phyloP scores from a whole-genome alignment of 2,888 invertebrate genomes.

The Lepidonotus clava region DNA sequence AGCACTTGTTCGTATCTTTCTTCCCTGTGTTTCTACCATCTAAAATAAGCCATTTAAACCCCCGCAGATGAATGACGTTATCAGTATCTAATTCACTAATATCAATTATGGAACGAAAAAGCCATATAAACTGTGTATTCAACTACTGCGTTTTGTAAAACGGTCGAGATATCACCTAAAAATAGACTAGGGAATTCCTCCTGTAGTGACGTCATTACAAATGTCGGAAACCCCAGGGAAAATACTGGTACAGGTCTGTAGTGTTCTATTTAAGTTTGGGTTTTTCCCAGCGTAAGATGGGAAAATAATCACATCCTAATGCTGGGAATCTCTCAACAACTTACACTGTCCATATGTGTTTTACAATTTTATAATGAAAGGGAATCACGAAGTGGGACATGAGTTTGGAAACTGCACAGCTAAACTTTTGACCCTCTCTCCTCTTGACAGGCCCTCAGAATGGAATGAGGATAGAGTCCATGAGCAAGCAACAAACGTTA shows the following conservation, averaged over 20 bases:
- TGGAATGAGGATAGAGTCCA: background rate
- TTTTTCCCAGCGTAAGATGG: slow-evolving; percentile 22
- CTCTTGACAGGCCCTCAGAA: background rate
- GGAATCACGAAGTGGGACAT: background rate
- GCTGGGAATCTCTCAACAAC: background rate
- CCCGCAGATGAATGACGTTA: too few relatives aligned
- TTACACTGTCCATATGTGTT: background rate
- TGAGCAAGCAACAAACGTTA: slow-evolving; percentile 27
- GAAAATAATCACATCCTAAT: background rate
- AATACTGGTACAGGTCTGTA: background rate
- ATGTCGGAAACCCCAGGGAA: background rate
- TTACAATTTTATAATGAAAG: background rate
- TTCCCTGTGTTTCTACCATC: too few relatives aligned
- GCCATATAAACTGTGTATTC: too few relatives aligned
- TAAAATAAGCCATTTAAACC: too few relatives aligned
- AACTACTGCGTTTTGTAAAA: too few relatives aligned
- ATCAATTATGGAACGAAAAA: too few relatives aligned
- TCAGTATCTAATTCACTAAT: too few relatives aligned
- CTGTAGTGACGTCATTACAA: slow-evolving; percentile 13
- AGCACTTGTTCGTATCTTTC: too few relatives aligned
- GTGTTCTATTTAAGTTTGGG: slow-evolving; percentile 26
- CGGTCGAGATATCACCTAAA: background rate
- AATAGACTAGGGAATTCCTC: background rate
- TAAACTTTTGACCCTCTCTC: background rate
- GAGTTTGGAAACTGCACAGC: background rate